Base-by-base conservation (phyloP, 1,140 invertebrate genomes). In the Brachionus sp. region DNA sequence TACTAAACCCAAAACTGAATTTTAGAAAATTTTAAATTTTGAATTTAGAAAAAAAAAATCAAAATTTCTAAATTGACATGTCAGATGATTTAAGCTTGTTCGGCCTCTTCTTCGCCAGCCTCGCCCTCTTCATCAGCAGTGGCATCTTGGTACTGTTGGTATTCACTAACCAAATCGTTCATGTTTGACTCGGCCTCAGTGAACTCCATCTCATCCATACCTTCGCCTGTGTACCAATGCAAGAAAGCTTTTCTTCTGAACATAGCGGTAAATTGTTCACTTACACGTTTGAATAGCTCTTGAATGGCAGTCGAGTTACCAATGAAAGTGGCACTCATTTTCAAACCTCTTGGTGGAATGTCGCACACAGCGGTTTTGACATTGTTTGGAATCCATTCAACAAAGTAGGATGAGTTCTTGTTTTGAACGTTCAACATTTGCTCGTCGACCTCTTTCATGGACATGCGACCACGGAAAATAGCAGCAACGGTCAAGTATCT, bases 401-500 rank as follows among this genome's bases (percentile, higher is more conserved):
- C 91, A 84, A 92, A 92, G 86, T 96, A 92, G 84, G 86, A 87
- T 85, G 93, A 94, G 88, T 95, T 96, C 89, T 96, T 96, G 89
- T 94, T 95, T 87, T 96, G 95, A 82, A 95, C 91, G 85, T 93
- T 93, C 78, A 93, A 85, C 88, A 91, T 90, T 86, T 90, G 94
- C 83, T 91, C 90, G 85, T 94, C 93, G 7, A 91, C 93, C 87
- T 96, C 95, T 90, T 95, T 96, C 95, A 97, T 97, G 25, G 95
- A 96, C 95, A 98, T 97, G 70, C 94, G 91, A 35, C 91, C 96
- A 80, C 94, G 92, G 92, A 97, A 98, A 85, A 98, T 94, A 64
- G 95, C 94, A 7, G 96, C 96, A 1, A 96, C 92, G 0, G 96
- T 97, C 13, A 98, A 90, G 88, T 97, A 98, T 77, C 95, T 91